A percentile compares a stretch with the other conserved stretches of the same genome.
Evolutionary conservation across 1,140 invertebrate genomes (phyloP).

Genomic region (Drosophila seguyi): DNA sequence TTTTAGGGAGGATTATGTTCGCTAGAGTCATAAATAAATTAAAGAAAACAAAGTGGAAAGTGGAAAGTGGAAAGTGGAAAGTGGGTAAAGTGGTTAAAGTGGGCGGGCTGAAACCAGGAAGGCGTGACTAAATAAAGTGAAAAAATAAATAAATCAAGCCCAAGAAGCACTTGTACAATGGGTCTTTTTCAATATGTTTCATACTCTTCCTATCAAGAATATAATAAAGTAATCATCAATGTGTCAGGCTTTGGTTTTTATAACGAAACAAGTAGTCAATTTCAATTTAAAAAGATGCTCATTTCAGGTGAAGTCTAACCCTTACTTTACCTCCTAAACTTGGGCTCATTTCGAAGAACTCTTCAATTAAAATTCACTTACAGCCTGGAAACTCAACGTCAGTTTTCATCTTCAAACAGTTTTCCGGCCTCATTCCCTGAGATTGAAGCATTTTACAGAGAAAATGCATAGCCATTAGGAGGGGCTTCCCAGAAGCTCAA

Average conservation of each 20-base stretch:
- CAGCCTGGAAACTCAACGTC: not conserved
- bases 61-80: not conserved
- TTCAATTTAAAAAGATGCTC: not conserved
- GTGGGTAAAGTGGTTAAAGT: too few species aligned
- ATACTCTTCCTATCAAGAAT: too few species aligned
- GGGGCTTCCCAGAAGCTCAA: not conserved
- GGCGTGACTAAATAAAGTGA: constrained; percentile 10
- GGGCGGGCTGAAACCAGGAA: not conserved
- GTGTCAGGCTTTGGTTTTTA: not conserved
- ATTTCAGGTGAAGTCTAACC: too few species aligned
- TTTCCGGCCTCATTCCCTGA: not conserved
- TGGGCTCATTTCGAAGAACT: not conserved
- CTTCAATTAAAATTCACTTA: not conserved
- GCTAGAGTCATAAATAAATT: constrained; percentile 23
- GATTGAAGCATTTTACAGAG: not conserved
- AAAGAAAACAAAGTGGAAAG: constrained; percentile 17
- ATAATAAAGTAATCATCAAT: too few species aligned
- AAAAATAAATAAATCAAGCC: constrained; percentile 16
- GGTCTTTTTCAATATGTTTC: too few species aligned
- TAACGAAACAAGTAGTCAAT: not conserved
- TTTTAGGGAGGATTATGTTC: constrained; percentile 3
- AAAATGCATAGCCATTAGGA: not conserved
- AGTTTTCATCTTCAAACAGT: not conserved
- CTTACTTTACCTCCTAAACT: not conserved
- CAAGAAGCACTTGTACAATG: not conserved